phyloP scores from a whole-genome alignment of 64 coral and sea anemone genomes.

The Hydrozoanthus tunicans region DNA sequence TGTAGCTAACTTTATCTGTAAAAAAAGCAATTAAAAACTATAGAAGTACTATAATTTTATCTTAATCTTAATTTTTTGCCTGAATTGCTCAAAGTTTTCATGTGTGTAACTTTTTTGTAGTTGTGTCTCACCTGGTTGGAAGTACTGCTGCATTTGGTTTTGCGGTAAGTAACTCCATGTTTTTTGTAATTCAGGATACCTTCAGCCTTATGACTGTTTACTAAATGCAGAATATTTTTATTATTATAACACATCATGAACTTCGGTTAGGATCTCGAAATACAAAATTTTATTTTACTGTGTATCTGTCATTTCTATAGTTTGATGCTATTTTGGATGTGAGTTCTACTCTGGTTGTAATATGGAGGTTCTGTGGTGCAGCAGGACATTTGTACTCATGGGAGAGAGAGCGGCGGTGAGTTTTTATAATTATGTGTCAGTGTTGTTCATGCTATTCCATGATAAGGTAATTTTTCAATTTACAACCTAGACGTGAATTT shows the following conservation, averaged over 20 bases:
- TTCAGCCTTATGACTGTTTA: too few species aligned
- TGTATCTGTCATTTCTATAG: constrained; percentile 17
- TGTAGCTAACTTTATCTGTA: too few species aligned
- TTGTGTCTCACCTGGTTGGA: constrained; percentile 79
- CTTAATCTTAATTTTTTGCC: neutral
- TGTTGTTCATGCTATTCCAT: neutral
- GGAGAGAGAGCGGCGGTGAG: constrained; percentile 80
- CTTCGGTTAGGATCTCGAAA: too few species aligned
- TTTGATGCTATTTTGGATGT: constrained; percentile 87
- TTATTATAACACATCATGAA: too few species aligned
- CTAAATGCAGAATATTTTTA: too few species aligned
- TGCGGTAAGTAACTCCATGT: constrained; percentile 70
- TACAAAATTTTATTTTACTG: neutral
- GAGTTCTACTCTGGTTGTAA: constrained; percentile 77
- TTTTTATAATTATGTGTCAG: neutral
- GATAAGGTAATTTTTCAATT: neutral
- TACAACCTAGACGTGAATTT: neutral
- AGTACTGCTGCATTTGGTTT: constrained; percentile 92
- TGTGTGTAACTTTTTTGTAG: constrained; percentile 12
- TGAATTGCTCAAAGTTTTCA: neutral
- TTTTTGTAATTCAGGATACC: neutral
- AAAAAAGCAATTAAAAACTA: too few species aligned
- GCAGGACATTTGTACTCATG: constrained; percentile 68
- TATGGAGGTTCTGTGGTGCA: constrained; percentile 91
- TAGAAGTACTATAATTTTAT: too few species aligned